A percentile compares a stretch with the other conserved stretches of the same genome.
Evolutionary conservation across 2,888 invertebrate species (phyloP).

Genomic region (Pinctada fucata): DNA sequence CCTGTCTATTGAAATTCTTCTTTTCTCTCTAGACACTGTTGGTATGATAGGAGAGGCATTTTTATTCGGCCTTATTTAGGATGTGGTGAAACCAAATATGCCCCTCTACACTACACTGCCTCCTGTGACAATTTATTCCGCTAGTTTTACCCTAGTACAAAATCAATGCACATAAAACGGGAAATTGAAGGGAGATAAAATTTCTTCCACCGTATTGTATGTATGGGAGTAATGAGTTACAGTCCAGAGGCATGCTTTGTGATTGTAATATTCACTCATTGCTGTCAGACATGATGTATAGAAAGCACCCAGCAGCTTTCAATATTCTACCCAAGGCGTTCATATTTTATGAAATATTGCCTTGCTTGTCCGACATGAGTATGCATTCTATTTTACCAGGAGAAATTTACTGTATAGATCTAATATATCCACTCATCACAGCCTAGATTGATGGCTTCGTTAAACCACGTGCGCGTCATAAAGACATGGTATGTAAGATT

Average conservation of each 20-base stretch:
- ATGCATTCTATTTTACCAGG: neutral
- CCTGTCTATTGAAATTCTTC: conserved; percentile 14
- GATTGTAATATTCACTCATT: conserved; percentile 20
- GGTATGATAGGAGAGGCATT: conserved; percentile 1
- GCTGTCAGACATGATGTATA: conserved; percentile 16
- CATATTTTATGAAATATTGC: conserved; percentile 1
- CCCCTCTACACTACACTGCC: conserved; percentile 18
- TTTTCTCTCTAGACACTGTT: conserved; percentile 12
- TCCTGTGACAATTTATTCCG: conserved; percentile 28
- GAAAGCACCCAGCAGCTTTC: conserved; percentile 16
- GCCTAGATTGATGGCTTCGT: too few relatives aligned
- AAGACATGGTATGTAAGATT: too few relatives aligned
- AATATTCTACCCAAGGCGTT: conserved; percentile 25
- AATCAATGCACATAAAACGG: conserved; percentile 39
- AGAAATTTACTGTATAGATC: neutral
- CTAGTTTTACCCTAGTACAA: conserved; percentile 31
- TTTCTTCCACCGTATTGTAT: conserved; percentile 25
- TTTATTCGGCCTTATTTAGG: conserved; percentile 9
- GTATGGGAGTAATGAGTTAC: conserved; percentile 22
- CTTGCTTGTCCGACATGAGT: neutral
- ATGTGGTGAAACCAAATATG: conserved; percentile 31
- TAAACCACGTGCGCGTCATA: too few relatives aligned
- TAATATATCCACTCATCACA: too few relatives aligned
- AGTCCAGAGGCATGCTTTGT: conserved; percentile 20
- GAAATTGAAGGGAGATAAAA: conserved; percentile 33